phyloP scores from a whole-genome alignment of 2,797 vertebrate genomes.

The Bothrops alternatus region DNA sequence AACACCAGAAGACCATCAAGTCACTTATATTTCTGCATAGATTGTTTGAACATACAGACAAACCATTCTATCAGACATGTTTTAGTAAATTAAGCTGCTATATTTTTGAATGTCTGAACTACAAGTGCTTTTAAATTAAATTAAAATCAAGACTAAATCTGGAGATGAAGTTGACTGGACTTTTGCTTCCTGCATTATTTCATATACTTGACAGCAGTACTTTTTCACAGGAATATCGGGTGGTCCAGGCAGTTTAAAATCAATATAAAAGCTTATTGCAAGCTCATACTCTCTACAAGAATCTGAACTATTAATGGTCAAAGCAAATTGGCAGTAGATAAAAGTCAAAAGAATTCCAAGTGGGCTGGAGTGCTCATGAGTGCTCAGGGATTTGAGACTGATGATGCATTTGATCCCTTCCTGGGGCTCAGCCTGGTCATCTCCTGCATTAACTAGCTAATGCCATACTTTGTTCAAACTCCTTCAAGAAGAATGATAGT shows the following conservation, averaged over 20 bases:
- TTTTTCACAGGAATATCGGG: not conserved
- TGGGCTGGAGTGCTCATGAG: not conserved
- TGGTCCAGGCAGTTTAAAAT: not conserved
- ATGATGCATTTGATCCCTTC: not conserved
- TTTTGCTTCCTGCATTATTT: not conserved
- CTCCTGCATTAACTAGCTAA: not conserved
- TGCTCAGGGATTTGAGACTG: not conserved
- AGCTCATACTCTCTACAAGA: not conserved
- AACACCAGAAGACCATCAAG: not conserved
- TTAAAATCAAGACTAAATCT: not conserved
- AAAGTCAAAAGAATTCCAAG: not conserved
- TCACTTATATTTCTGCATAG: not conserved
- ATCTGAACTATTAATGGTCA: not conserved
- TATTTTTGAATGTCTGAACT: not conserved
- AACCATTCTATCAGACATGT: not conserved
- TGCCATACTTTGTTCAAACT: not conserved
- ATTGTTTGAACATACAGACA: not conserved
- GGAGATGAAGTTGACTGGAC: not conserved
- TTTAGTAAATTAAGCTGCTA: not conserved
- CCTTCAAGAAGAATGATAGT: not conserved
- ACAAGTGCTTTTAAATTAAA: not conserved
- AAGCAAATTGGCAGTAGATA: not conserved
- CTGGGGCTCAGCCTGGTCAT: not conserved
- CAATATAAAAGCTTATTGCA: not conserved
- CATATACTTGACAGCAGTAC: not conserved